Conservation (phyloP, 2,113 vertebrate genomes). For the Pithys albifrons region DNA sequence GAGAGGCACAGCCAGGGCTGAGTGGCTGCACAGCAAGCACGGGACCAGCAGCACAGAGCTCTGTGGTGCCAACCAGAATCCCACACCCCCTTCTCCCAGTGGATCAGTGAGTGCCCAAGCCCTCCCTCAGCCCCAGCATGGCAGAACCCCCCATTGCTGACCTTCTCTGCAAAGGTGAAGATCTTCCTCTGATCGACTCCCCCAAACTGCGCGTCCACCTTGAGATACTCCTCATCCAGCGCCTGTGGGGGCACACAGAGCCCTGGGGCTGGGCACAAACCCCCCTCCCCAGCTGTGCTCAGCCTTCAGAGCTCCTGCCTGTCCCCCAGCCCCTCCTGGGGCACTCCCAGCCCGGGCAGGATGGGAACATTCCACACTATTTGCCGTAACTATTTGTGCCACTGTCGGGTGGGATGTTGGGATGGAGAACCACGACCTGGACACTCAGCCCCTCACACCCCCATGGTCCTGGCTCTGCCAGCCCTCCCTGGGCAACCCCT, state of each 20-base stretch:
- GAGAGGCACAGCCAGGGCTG: background rate
- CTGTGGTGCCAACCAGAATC: background rate
- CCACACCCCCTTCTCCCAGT: fast-evolving
- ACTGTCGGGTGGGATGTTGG: background rate
- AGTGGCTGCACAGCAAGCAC: background rate
- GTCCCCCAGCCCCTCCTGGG: background rate
- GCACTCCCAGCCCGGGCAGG: background rate
- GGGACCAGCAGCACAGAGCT: background rate
- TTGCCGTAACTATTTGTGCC: background rate
- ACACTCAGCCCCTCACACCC: fast-evolving
- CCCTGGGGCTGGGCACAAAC: background rate
- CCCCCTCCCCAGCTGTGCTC: background rate
- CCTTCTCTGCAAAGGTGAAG: constrained; percentile 98
- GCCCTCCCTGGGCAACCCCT: background rate
- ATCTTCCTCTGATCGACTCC: constrained; percentile 98
- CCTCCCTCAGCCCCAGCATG: background rate
- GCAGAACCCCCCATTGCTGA: constrained; percentile 29
- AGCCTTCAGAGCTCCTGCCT: background rate
- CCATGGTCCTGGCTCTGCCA: background rate
- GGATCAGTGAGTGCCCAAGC: fast-evolving
- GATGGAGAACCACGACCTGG: fast-evolving
- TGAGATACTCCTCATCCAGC: constrained; percentile 95
- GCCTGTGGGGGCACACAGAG: constrained; percentile 75
- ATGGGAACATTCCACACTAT: fast-evolving
- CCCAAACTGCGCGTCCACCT: constrained; percentile 96